Conservation (phyloP, 2,113 vertebrate species). For the Sebastes schlegelii region DNA sequence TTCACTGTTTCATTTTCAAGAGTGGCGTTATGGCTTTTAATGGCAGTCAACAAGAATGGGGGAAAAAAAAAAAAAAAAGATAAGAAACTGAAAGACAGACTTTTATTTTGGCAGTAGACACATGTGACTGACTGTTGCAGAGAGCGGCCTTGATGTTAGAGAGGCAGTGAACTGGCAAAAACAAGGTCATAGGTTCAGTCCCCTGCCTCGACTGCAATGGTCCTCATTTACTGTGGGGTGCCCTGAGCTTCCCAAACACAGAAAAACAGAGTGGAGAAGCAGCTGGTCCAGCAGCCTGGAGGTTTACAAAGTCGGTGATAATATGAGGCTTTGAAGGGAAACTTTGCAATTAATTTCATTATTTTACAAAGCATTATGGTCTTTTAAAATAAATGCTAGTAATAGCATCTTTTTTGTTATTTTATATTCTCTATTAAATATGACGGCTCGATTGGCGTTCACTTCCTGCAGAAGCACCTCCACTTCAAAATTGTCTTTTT, state of each 20-base stretch:
- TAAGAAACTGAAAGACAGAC: conserved; percentile 15
- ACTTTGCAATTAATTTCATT: no score
- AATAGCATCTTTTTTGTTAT: no score
- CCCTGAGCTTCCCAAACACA: conserved; percentile 21
- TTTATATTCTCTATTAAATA: no score
- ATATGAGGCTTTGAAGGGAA: not conserved
- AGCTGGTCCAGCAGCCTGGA: conserved; percentile 7
- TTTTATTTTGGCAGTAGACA: conserved; percentile 26
- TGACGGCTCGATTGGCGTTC: no score
- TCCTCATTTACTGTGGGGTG: conserved; percentile 40
- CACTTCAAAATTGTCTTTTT: no score
- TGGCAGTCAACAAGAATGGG: conserved; percentile 3
- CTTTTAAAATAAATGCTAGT: no score
- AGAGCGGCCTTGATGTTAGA: not conserved
- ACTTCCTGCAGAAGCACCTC: no score
- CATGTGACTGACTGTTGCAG: conserved; percentile 13
- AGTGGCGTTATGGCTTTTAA: conserved; percentile 51
- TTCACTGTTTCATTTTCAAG: conserved; percentile 51
- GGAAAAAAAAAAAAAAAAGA: not conserved
- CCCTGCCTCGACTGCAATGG: conserved; percentile 8
- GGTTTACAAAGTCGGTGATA: not conserved
- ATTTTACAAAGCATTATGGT: no score
- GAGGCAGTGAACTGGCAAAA: conserved; percentile 41
- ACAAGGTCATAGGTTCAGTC: conserved; percentile 40
- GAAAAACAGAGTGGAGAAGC: not conserved